Base-by-base conservation (phyloP, 2,888 invertebrate genomes). In the Drosophila limbata region DNA sequence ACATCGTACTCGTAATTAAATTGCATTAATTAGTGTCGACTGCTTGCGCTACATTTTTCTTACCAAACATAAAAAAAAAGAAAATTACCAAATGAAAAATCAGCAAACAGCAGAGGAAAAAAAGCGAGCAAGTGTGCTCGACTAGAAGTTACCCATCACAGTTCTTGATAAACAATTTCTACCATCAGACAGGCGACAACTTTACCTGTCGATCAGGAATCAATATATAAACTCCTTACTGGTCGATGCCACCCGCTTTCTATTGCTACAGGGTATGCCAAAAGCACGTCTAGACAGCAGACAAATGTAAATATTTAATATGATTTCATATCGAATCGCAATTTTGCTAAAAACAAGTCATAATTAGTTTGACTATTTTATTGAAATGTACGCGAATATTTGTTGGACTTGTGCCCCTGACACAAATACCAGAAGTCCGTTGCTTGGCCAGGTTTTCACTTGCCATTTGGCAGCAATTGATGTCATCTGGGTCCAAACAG, bases 21-120 rank as follows among this genome's bases (percentile, higher is more conserved):
- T 61, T 79, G 77, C 88, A 85, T 88, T 89, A 84, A 84, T 88
- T 89, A 79, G 51, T 63, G 61, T 68, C 85, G 81, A 73, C 73
- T 89, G 73, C 77, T 79, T 89, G 86, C 69, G 72, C 73, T 79
- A 85, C 89, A 81, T 85, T 74, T 83, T 65, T 53, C 70, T 55
- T 47, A 64, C 64, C 51, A 31, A 64, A 51, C 48, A 45, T 51
- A 64, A 50, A 62, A 66, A 60, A 53, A 73, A 56, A 50, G 56
- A 35, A 73, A 84, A 79, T 81, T 78, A 84, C 66, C 87, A 77
- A 89, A 85, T 82, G 67, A 44, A 63, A 81, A 64, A 57, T 65
- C 51, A 45, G 40, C 2, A 60, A 59, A 62, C 62, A 59, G 56
- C 56, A 55, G 31, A 55, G 31, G 52, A 50, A 67, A 66, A 69